These are phyloP conservation scores for Riparia riparia DNA, from an alignment of 2,113 vertebrate genomes.

Conservation along the genomic window DNA sequence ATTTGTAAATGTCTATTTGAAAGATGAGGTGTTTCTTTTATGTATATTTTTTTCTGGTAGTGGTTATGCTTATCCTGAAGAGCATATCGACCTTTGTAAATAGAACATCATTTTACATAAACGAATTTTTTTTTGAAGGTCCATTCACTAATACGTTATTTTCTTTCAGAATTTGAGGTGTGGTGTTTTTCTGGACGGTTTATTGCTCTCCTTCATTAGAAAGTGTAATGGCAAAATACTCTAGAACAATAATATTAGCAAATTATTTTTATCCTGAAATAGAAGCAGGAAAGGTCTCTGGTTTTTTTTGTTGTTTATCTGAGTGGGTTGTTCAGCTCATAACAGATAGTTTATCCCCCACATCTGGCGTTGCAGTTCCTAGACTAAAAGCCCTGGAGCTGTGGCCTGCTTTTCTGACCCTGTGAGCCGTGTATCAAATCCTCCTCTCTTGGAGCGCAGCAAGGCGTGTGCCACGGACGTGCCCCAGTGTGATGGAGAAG, in stretches of 20 bases:
- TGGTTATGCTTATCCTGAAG: conserved; percentile 19
- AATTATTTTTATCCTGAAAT: background rate
- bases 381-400: background rate
- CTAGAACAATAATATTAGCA: background rate
- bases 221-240: background rate
- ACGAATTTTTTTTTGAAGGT: conserved; percentile 14
- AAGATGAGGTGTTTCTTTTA: background rate
- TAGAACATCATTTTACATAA: conserved; percentile 43
- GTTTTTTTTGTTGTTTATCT: background rate
- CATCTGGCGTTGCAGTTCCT: background rate
- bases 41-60: conserved; percentile 34
- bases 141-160: background rate
- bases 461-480: accelerated
- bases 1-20: conserved; percentile 51
- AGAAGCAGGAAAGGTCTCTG: background rate
- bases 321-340: background rate
- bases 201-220: background rate
- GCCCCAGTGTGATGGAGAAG: background rate
- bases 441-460: background rate
- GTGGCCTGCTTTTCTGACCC: background rate
- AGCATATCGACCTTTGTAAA: conserved; percentile 36
- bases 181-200: background rate
- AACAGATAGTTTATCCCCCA: background rate
- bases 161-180: background rate
- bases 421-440: background rate